Conservation (phyloP, 1,140 invertebrate genomes). For the Campoletis sonorensis region DNA sequence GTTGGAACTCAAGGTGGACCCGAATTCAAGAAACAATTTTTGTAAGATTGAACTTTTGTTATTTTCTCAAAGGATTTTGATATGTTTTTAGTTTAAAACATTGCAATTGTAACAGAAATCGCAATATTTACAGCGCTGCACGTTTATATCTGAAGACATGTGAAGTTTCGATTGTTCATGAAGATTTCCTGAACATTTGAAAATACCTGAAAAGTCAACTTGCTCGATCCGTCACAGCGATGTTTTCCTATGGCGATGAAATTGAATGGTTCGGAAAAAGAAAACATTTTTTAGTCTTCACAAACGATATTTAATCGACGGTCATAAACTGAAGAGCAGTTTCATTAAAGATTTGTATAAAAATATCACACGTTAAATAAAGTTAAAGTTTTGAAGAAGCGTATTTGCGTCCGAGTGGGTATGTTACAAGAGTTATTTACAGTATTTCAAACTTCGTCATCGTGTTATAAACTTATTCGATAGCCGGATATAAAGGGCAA, state of each 20-base stretch:
- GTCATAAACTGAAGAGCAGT: neutral
- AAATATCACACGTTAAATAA: constrained; percentile 31
- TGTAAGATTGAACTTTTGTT: too few species aligned
- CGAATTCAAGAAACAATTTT: too few species aligned
- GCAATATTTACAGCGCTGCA: too few species aligned
- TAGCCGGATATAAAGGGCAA: constrained; percentile 95
- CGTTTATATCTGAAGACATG: too few species aligned
- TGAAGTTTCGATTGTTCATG: too few species aligned
- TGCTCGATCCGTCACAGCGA: too few species aligned
- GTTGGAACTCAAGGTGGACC: too few species aligned
- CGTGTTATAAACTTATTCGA: constrained; percentile 63
- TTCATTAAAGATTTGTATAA: neutral
- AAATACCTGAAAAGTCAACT: too few species aligned
- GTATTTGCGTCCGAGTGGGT: neutral
- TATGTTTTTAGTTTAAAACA: too few species aligned
- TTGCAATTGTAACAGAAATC: too few species aligned
- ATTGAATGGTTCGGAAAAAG: constrained; percentile 2
- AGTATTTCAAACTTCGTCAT: constrained; percentile 41
- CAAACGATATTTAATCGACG: neutral
- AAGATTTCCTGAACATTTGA: too few species aligned
- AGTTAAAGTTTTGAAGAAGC: neutral
- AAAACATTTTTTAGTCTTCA: neutral
- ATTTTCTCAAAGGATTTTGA: too few species aligned
- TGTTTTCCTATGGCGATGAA: neutral
- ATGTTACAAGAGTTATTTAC: constrained; percentile 33